A percentile compares a stretch with the other conserved stretches of the same genome.
phyloP scores from a whole-genome alignment of 1,140 invertebrate species.

The Stegodyphus dumicola region DNA sequence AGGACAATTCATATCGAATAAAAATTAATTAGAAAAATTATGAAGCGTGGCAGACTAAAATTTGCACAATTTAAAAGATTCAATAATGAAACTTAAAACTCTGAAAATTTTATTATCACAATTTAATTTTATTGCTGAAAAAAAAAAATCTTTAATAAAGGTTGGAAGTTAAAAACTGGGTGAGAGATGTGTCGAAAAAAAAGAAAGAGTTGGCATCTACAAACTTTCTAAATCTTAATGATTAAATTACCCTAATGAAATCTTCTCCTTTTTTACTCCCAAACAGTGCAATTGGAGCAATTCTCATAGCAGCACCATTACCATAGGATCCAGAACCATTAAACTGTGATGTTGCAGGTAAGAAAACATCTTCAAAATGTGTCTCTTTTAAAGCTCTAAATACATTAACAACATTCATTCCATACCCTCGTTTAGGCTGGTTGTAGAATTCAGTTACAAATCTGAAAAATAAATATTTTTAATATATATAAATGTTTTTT shows the following conservation, averaged over 20 bases:
- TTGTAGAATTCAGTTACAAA: conserved; percentile 74
- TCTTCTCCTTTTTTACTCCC: conserved; percentile 69
- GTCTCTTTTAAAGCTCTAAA: conserved; percentile 74
- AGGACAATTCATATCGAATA: no score
- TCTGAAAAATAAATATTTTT: conserved; percentile 6
- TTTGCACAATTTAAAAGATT: no score
- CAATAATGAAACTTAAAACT: no score
- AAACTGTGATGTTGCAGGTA: conserved; percentile 79
- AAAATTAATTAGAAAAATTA: no score
- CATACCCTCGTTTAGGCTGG: conserved; percentile 78
- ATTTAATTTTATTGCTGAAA: no score
- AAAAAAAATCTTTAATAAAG: no score
- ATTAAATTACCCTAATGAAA: conserved; percentile 69
- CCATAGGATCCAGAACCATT: conserved; percentile 79
- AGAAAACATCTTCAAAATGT: conserved; percentile 74
- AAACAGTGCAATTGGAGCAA: conserved; percentile 78
- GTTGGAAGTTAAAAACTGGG: no score
- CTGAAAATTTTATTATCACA: no score
- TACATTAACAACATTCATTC: conserved; percentile 74
- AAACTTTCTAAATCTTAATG: neutral
- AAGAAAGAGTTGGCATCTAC: no score
- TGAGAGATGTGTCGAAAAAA: no score
- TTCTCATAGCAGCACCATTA: conserved; percentile 82
- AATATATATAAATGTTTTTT: no score
- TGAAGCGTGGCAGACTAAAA: no score